Conservation (phyloP, 2,113 vertebrate genomes). For the Hydrolagus affinis region DNA sequence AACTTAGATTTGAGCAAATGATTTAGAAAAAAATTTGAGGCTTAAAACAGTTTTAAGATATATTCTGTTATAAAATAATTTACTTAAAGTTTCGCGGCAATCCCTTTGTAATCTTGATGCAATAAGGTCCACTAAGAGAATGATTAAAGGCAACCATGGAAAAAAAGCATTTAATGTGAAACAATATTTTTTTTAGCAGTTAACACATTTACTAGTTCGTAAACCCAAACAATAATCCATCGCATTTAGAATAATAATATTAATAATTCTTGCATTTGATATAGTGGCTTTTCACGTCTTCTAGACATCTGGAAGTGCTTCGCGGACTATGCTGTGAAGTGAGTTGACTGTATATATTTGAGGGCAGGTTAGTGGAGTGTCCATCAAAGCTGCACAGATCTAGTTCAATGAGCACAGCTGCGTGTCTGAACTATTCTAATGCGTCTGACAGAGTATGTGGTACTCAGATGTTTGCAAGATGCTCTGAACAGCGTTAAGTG, state of each 20-base stretch:
- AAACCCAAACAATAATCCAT: background rate
- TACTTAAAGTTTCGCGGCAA: too few relatives aligned
- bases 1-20: too few relatives aligned
- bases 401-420: constrained; percentile 8
- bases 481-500: constrained; percentile 4
- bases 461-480: background rate
- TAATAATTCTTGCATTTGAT: too few relatives aligned
- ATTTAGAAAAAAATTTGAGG: too few relatives aligned
- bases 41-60: background rate
- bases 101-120: background rate
- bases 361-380: too few relatives aligned
- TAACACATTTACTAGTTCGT: background rate
- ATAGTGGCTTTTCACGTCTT: too few relatives aligned
- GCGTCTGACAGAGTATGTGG: background rate
- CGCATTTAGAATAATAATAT: too few relatives aligned
- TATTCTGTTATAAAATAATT: background rate
- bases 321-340: too few relatives aligned
- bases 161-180: background rate
- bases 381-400: background rate
- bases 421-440: background rate
- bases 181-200: background rate
- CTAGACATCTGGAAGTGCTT: too few relatives aligned
- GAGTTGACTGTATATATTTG: too few relatives aligned
- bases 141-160: background rate
- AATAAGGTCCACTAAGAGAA: background rate